Base-by-base conservation (phyloP, 1,140 invertebrate genomes). In the Drosophila persimilis region DNA sequence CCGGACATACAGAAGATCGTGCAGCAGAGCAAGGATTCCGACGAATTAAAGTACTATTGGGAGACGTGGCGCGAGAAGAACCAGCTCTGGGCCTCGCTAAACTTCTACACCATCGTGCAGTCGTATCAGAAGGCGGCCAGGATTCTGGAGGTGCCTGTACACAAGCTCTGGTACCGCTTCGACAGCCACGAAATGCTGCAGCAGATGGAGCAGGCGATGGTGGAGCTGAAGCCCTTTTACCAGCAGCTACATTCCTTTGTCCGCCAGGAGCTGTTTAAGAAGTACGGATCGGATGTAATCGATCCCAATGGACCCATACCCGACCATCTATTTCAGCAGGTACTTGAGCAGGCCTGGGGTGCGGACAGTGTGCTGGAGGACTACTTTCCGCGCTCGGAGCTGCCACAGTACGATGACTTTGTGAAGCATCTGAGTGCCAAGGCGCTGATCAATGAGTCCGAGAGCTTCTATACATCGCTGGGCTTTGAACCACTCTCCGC, bases 221-320 rank as follows among this genome's bases (percentile, higher is more conserved):
- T 90, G 8, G 81, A 97, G 80, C 88, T 98, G 6, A 94, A 94
- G 63, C 97, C 97, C 0, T 91, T 98, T 1, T 98, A 98, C 86
- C 89, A 96, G 54, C 94, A 98, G 90, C 85, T 99, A 0, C 98
- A 99, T 77, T 95, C 96, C 0, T 98, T 98, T 77, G 95, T 98
- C 0, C 93, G 97, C 31, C 92, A 93, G 26, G 94, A 95, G 59
- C 92, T 99, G 13, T 92, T 94, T 11, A 92, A 95, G 77, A 94
- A 95, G 77, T 97, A 97, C 80, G 96, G 96, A 0, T 93, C 94
- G 9, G 90, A 94, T 9, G 91, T 96, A 1, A 92, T 96, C 0
- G 93, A 94, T 3, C 93, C 93, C 3, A 93, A 93, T 53, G 96
- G 96, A 8, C 96, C 96, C 0, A 97, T 99, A 63, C 97, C 97